Percentiles rank a stretch among this genome's conserved stretches.
Evolutionary conservation across 2,888 invertebrate species (phyloP).

Genomic region (Homarus gammarus): DNA sequence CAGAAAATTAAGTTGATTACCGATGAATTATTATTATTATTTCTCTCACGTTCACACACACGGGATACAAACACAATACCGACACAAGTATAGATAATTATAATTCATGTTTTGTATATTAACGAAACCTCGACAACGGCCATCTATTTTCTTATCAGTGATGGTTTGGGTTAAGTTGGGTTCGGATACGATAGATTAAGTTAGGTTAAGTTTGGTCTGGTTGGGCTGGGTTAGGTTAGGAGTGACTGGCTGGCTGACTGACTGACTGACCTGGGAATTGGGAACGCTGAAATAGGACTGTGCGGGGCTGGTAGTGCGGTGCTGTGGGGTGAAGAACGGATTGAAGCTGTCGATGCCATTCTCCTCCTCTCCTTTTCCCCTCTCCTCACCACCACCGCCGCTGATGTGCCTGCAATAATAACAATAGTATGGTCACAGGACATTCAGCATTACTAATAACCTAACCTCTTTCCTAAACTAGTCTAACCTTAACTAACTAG

Average conservation of each 20-base stretch:
- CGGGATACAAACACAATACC: no score
- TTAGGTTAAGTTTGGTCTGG: background rate
- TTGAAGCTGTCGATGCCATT: conserved; percentile 26
- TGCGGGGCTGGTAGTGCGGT: conserved; percentile 5
- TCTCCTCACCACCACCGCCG: background rate
- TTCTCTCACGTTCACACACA: no score
- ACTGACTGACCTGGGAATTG: conserved; percentile 38
- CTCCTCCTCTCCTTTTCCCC: background rate
- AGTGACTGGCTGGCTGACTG: no score
- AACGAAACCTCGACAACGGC: no score
- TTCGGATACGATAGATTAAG: background rate
- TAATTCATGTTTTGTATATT: no score
- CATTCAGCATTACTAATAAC: no score
- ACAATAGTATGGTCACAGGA: no score
- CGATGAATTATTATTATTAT: background rate
- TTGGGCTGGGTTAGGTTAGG: background rate
- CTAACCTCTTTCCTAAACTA: no score
- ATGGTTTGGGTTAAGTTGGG: no score
- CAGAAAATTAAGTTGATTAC: background rate
- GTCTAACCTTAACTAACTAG: no score
- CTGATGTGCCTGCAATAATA: conserved; percentile 38
- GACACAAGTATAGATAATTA: no score
- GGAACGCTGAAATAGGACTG: conserved; percentile 33
- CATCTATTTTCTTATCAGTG: no score
- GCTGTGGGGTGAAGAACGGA: conserved; percentile 46